These are phyloP conservation scores for Trissolcus basalis DNA, from an alignment of 1,140 invertebrate species.

Conservation along the genomic window DNA sequence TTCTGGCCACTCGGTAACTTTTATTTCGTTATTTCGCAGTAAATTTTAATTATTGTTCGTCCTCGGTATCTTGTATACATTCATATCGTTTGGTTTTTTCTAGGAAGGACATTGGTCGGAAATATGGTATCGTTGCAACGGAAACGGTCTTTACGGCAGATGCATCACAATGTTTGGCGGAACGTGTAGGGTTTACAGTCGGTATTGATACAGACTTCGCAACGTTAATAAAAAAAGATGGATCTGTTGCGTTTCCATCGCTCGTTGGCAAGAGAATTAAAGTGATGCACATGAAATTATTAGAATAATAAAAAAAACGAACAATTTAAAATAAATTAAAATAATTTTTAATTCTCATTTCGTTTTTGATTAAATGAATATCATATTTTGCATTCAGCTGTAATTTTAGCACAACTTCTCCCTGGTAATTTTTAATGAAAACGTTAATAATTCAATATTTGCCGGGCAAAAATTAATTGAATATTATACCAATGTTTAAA, in stretches of 20 bases:
- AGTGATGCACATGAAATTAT: constrained; percentile 53
- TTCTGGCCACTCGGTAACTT: constrained; percentile 63
- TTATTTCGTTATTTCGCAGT: neutral
- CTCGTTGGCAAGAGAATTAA: constrained; percentile 27
- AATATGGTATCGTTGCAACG: constrained; percentile 49
- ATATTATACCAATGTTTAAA: no score
- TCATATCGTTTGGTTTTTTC: constrained; percentile 7
- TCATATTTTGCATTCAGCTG: no score
- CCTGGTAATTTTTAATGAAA: no score
- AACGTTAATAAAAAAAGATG: constrained; percentile 38
- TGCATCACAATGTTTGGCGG: constrained; percentile 50
- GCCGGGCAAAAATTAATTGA: no score
- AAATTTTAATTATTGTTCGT: neutral
- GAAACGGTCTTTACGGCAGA: constrained; percentile 54
- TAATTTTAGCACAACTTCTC: no score
- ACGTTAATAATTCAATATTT: no score
- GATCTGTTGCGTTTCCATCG: constrained; percentile 31
- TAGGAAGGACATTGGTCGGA: constrained; percentile 49
- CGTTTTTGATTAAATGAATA: no score
- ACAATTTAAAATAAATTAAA: no score
- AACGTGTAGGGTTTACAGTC: constrained; percentile 44
- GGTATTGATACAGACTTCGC: constrained; percentile 17
- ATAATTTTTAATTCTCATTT: no score
- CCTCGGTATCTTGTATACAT: neutral
- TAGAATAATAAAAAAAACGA: constrained; percentile 4